Evolutionary conservation across 2,888 invertebrate genomes (phyloP).

Genomic region (Dryobota labecula): DNA sequence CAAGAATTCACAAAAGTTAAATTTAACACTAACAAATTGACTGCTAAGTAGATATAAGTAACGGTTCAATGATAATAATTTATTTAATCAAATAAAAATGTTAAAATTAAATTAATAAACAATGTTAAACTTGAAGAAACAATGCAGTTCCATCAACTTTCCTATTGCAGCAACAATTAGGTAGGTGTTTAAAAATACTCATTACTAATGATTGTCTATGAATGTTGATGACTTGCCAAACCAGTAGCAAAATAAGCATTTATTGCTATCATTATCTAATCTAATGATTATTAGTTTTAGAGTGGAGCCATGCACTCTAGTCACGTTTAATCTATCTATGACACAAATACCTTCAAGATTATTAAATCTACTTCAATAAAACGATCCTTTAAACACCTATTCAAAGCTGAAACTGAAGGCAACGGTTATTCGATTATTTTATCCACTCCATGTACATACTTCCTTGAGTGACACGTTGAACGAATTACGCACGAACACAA

Average conservation of each 20-base stretch:
- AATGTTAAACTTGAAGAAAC: conserved; percentile 17
- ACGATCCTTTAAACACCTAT: conserved; percentile 37
- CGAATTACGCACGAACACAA: conserved; percentile 85
- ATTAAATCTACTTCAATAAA: conserved; percentile 39
- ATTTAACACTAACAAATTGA: conserved; percentile 11
- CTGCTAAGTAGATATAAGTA: conserved; percentile 3
- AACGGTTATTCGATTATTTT: conserved; percentile 58
- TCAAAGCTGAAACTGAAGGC: conserved; percentile 45
- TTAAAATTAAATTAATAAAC: no score
- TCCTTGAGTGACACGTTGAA: conserved; percentile 81
- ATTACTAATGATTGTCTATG: conserved; percentile 54
- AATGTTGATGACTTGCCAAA: conserved; percentile 63
- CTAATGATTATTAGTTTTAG: conserved; percentile 69
- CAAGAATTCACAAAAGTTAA: conserved; percentile 7
- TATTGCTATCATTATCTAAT: conserved; percentile 73
- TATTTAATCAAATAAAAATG: no score
- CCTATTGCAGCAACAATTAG: conserved; percentile 31
- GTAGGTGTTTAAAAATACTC: conserved; percentile 43
- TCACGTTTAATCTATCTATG: conserved; percentile 60
- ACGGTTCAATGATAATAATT: no score
- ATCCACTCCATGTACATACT: conserved; percentile 77
- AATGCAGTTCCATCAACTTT: conserved; percentile 33
- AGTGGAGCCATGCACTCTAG: conserved; percentile 61
- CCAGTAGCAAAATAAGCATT: conserved; percentile 69
- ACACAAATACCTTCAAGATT: conserved; percentile 55